Percentiles rank a stretch among this genome's conserved stretches.
Evolutionary conservation across 2,888 invertebrate species (phyloP).

Genomic region (Uloborus plumipes): DNA sequence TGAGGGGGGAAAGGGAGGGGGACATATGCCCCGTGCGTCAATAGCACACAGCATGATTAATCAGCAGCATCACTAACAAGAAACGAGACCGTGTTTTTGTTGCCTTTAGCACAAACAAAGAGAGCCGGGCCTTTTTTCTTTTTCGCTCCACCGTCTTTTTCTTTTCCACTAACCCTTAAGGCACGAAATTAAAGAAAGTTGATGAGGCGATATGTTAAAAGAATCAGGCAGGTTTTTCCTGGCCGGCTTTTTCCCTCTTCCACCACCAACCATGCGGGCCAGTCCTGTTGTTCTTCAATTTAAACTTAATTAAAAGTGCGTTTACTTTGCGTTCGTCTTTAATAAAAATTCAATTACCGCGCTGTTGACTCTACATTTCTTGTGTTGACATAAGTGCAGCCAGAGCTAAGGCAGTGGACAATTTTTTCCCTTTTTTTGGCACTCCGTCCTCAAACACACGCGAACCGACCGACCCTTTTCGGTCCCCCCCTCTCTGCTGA

Average conservation of each 20-base stretch:
- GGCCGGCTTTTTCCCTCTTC: conserved; percentile 54
- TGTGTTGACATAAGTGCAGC: conserved; percentile 64
- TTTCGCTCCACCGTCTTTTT: conserved; percentile 14
- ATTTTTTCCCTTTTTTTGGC: conserved; percentile 58
- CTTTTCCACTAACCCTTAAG: conserved; percentile 59
- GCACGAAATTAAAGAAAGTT: conserved; percentile 65
- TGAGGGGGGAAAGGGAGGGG: conserved; percentile 26
- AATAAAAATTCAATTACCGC: conserved; percentile 65
- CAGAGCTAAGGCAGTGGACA: conserved; percentile 61
- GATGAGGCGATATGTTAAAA: conserved; percentile 65
- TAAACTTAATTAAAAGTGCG: conserved; percentile 65
- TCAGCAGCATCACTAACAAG: conserved; percentile 63
- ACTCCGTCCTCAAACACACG: conserved; percentile 62
- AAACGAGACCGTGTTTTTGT: conserved; percentile 62
- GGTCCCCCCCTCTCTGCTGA: background rate
- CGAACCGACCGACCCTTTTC: conserved; percentile 32
- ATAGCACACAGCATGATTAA: conserved; percentile 63
- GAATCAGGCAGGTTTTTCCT: conserved; percentile 60
- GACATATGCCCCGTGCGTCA: conserved; percentile 49
- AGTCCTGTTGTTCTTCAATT: conserved; percentile 64
- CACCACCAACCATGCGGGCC: conserved; percentile 57
- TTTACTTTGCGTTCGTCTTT: conserved; percentile 65
- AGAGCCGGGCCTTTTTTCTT: conserved; percentile 40
- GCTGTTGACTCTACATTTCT: conserved; percentile 65
- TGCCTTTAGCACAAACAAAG: conserved; percentile 64